phyloP scores from a whole-genome alignment of 2,888 invertebrate species.

The Brassicogethes aeneus region DNA sequence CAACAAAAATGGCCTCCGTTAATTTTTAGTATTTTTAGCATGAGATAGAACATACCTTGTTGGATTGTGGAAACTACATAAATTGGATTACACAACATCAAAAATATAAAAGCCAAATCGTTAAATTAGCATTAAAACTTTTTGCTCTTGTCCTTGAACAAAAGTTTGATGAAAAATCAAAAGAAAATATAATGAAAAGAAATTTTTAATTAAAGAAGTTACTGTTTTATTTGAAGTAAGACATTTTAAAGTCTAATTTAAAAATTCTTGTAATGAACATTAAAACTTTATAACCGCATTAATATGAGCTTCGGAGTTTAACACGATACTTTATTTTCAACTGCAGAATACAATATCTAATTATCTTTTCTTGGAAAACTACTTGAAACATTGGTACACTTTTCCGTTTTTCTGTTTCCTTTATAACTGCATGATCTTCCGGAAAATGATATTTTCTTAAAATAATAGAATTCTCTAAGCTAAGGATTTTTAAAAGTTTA shows the following conservation, averaged over 20 bases:
- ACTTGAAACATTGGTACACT: constrained; percentile 9
- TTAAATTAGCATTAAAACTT: not conserved
- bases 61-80: too few species aligned
- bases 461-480: too few species aligned
- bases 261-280: constrained; percentile 2
- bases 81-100: too few species aligned
- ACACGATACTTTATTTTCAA: constrained; percentile 6
- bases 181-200: not conserved
- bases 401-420: constrained; percentile 11
- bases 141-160: not conserved
- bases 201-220: constrained; percentile 1
- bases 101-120: not conserved
- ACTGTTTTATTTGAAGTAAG: not conserved
- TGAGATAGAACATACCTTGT: too few species aligned
- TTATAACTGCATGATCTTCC: not conserved
- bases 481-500: too few species aligned
- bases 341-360: constrained; percentile 11
- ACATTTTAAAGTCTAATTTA: not conserved
- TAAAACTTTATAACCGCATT: constrained; percentile 3
- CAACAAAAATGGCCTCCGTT: too few species aligned
- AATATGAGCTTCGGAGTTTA: constrained; percentile 3
- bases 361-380: constrained; percentile 14
- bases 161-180: not conserved
- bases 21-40: too few species aligned
- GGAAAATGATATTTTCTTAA: too few species aligned